Base-by-base conservation (phyloP, 1,140 invertebrate species). In the Chlorops oryzae region DNA sequence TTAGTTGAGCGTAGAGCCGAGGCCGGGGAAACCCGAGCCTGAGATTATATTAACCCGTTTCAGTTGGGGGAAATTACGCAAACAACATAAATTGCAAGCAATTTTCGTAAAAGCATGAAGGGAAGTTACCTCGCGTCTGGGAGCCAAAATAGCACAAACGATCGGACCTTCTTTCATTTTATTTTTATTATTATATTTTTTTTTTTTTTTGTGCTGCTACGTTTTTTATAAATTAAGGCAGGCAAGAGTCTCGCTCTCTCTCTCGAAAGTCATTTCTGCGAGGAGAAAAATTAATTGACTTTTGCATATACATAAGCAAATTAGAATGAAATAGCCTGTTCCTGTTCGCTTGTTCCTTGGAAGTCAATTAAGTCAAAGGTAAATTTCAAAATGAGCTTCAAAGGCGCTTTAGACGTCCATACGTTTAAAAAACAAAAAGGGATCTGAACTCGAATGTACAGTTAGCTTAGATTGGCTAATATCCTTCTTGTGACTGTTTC, bases 271-370 rank as follows among this genome's bases (percentile, higher is more conserved):
- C n/a, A n/a, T n/a, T n/a, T n/a, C n/a, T n/a, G n/a, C 28, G 28
- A 10, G 28, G 28, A 9, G 35, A 44, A 55, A 59, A 66, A 63
- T 65, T 65, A 65, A 65, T 66, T 65, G 63, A 58, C 51, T 65
- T 65, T 63, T 47, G 35, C 20, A 21, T 38, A 42, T n/a, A 42
- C 40, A 57, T 65, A 65, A 60, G 63, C 63, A 65, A 65, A 65
- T 65, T 65, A 66, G 63, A 24, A 42, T 12, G 5, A 21, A 7
- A 23, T 18, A 10, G 47, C 22, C 12, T 32, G 9, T 32, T 9
- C 28, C 9, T 9, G 15, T 32, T 32, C 28, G 28, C 28, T 15
- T 9, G 28, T 9, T 10, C 15, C 28, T 32, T 15, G 28, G 28
- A 32, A 10, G 28, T 32, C 9, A 15, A 10, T 15, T 9, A 9